A percentile compares a stretch with the other conserved stretches of the same genome.
Evolutionary conservation across 2,888 invertebrate genomes (phyloP).

Genomic region (Lochmaea crataegi): DNA sequence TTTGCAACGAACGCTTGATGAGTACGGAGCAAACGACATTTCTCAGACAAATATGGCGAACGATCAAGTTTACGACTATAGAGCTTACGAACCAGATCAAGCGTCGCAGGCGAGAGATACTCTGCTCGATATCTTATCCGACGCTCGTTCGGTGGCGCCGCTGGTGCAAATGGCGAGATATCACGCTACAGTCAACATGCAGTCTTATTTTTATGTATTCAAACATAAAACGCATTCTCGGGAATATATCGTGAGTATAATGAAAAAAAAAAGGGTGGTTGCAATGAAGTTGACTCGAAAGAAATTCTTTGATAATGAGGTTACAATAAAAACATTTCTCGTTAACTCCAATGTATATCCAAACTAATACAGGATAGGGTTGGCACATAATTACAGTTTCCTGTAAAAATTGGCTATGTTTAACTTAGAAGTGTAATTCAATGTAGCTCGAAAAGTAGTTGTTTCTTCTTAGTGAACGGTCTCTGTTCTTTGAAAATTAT

Average conservation of each 20-base stretch:
- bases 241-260: conserved; percentile 78
- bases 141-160: conserved; percentile 88
- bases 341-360: too few relatives aligned
- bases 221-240: conserved; percentile 85
- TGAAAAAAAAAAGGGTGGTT: neutral
- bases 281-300: neutral
- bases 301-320: neutral
- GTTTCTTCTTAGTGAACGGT: too few relatives aligned
- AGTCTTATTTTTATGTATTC: conserved; percentile 90
- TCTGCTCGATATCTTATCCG: conserved; percentile 88
- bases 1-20: conserved; percentile 72
- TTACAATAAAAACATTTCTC: neutral
- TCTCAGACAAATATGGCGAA: conserved; percentile 40
- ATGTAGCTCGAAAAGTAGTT: too few relatives aligned
- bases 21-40: conserved; percentile 64
- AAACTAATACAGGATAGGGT: too few relatives aligned
- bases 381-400: too few relatives aligned
- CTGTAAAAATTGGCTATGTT: too few relatives aligned
- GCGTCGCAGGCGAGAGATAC: conserved; percentile 71
- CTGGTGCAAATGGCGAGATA: conserved; percentile 80
- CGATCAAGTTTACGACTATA: conserved; percentile 48
- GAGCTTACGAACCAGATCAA: conserved; percentile 53
- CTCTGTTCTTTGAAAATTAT: too few relatives aligned
- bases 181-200: conserved; percentile 79
- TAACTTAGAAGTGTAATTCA: too few relatives aligned